Evolutionary conservation across 1,140 invertebrate genomes (phyloP).

Genomic region (Octopus bimaculoides): DNA sequence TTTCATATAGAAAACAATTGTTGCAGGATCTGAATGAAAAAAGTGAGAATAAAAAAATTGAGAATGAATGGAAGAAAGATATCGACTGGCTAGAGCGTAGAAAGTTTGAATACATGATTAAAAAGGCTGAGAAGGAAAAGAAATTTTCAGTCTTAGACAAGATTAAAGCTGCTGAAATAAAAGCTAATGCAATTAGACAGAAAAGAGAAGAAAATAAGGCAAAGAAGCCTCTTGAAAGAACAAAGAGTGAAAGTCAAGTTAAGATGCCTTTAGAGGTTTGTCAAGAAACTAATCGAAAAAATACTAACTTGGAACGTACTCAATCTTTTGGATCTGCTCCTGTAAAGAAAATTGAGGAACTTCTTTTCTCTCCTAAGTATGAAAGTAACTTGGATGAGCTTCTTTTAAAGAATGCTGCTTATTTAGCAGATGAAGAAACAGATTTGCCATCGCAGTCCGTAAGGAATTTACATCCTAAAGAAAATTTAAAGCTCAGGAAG

Average conservation of each 20-base stretch:
- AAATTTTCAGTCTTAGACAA: neutral
- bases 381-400: neutral
- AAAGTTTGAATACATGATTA: neutral
- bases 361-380: neutral
- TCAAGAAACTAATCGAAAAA: too few species aligned
- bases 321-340: neutral
- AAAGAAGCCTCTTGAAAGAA: neutral
- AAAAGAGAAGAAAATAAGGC: neutral
- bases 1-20: neutral
- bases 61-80: neutral
- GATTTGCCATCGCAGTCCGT: neutral
- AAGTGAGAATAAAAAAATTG: neutral
- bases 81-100: neutral
- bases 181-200: neutral
- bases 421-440: neutral
- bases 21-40: neutral
- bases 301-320: neutral
- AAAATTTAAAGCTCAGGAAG: slow-evolving; percentile 3
- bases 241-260: neutral
- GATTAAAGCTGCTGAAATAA: neutral
- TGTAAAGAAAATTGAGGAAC: neutral
- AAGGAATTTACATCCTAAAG: neutral
- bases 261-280: too few species aligned
- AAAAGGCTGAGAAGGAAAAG: neutral
- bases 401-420: neutral